phyloP scores from a whole-genome alignment of 2,888 invertebrate species.

The Euzetes globulus region DNA sequence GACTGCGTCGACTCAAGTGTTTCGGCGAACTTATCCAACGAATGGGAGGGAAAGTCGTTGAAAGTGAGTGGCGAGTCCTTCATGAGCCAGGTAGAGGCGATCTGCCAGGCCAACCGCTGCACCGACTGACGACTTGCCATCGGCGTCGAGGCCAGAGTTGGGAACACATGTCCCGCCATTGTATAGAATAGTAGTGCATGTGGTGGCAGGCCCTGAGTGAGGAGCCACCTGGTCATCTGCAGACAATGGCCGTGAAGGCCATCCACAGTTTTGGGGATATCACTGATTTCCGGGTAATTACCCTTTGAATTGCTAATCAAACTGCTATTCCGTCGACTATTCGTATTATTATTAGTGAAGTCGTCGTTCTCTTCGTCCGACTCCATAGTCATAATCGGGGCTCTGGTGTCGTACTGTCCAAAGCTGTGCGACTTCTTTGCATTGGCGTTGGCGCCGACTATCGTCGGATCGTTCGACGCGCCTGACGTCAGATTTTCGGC shows the following conservation, averaged over 20 bases:
- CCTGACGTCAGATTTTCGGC: conserved; percentile 12
- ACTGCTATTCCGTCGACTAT: conserved; percentile 1
- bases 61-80: conserved; percentile 46
- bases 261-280: conserved; percentile 19
- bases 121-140: not conserved
- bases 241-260: conserved; percentile 10
- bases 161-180: conserved; percentile 29
- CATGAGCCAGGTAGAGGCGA: conserved; percentile 89
- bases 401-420: conserved; percentile 15
- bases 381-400: conserved; percentile 48
- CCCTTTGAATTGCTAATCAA: not conserved
- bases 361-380: conserved; percentile 46
- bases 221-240: conserved; percentile 17
- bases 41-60: conserved; percentile 10
- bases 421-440: conserved; percentile 20
- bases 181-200: conserved; percentile 30
- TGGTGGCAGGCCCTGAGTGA: conserved; percentile 1
- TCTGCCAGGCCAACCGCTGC: conserved; percentile 85
- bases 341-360: not conserved
- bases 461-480: conserved; percentile 1
- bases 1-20: not conserved
- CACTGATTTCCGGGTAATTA: not conserved
- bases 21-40: conserved; percentile 11
- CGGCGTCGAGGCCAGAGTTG: conserved; percentile 7
- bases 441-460: not conserved